These are phyloP conservation scores for Ciconia boyciana DNA, from an alignment of 2,113 vertebrate species.

Conservation along the genomic window DNA sequence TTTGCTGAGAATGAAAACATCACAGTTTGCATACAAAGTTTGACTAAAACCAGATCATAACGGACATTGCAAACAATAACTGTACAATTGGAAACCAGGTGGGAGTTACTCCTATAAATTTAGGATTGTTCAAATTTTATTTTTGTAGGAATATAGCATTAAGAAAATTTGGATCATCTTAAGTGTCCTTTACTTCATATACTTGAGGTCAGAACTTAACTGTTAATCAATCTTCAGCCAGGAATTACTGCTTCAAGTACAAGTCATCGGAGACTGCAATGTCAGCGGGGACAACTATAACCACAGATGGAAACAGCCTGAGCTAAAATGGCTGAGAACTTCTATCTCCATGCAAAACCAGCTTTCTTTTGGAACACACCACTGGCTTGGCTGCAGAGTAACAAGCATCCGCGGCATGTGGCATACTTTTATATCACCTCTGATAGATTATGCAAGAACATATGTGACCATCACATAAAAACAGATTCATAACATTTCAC, in stretches of 20 bases:
- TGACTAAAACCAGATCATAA: neutral
- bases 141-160: neutral
- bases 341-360: neutral
- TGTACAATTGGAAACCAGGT: neutral
- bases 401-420: fast-evolving
- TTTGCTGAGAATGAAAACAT: neutral
- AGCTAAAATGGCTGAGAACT: neutral
- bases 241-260: neutral
- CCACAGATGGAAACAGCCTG: neutral
- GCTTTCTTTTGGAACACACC: fast-evolving
- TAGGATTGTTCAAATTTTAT: neutral
- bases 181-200: neutral
- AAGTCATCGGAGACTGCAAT: neutral
- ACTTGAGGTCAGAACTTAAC: neutral
- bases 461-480: neutral
- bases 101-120: neutral
- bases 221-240: neutral
- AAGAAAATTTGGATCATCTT: neutral
- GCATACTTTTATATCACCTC: neutral
- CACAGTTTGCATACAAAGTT: neutral
- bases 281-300: neutral
- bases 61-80: neutral
- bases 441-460: neutral
- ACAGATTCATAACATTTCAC: neutral
- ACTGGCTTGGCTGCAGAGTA: neutral